Evolutionary conservation across 2,888 invertebrate species (phyloP), one percentile per base, ranked within the genome.

Genomic region (Pharmacophagus antenor): DNA sequence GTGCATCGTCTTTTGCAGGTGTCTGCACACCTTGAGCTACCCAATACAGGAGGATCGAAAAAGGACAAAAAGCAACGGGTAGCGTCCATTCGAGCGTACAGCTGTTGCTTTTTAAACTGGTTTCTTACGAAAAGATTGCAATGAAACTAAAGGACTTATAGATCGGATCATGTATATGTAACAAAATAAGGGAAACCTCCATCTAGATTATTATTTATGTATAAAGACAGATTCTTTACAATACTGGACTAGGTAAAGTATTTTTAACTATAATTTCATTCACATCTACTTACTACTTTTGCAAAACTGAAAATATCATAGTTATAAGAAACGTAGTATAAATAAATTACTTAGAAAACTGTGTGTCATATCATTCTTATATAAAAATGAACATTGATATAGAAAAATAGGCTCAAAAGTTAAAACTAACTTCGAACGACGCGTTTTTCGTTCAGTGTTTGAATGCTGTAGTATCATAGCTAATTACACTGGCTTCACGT

Each of bases 1-100:
- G n/a, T 56, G 52, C 48, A 57, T 61, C 56, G 52, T 56, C 22
- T 42, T 44, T 23, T 47, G 53, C 56, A 61, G 61, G 56, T 61
- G 61, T 61, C 21, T 22, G 56, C 23, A 48, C 61, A 61, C 56
- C 61, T 61, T 56, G 52, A 53, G 52, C 56, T 27, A 56, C 58
- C 58, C 52, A 58, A 58, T 51, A 55, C 37, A 37, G 21, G 20
- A 27, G 56, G 27, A 18, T 37, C 48, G 21, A 44, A 61, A 53
- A 61, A 57, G 42, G 46, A 18, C 48, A 49, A 57, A 61, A 61
- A 61, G 44, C 15, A 15, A 47, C 25, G 31, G 12, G 15, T 23
- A 42, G 42, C 52, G 61, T 61, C 52, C 56, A 31, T 23, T 52
- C 23, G 15, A 58, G 17, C 18, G 46, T 12, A 52, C 61, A 56